phyloP scores from a whole-genome alignment of 1,140 invertebrate species.

The Ips nitidus region DNA sequence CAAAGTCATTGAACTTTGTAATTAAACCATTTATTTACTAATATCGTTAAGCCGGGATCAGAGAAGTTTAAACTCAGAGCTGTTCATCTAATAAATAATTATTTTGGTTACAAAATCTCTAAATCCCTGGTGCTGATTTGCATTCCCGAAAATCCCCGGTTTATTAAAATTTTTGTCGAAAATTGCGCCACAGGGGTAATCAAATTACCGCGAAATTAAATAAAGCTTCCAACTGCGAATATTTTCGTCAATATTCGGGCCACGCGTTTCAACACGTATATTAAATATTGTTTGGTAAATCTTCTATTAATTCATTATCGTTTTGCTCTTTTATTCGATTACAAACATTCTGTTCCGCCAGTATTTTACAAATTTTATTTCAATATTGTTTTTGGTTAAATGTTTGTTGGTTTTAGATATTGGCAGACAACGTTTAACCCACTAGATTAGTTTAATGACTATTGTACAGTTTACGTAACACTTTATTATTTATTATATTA shows the following conservation, averaged over 20 bases:
- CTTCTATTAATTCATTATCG: slow-evolving; percentile 17
- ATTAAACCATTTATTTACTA: too few relatives aligned
- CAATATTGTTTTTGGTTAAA: not conserved
- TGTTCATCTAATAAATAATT: not conserved
- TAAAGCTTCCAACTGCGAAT: slow-evolving; percentile 13
- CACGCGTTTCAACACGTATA: slow-evolving; percentile 20
- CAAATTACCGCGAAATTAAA: slow-evolving; percentile 17
- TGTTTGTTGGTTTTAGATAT: not conserved
- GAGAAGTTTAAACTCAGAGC: too few relatives aligned
- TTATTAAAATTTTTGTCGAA: slow-evolving; percentile 19
- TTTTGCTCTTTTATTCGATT: not conserved
- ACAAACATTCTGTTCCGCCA: not conserved
- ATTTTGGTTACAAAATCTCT: not conserved
- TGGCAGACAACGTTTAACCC: too few relatives aligned
- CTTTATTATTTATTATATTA: too few relatives aligned
- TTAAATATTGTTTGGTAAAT: slow-evolving; percentile 18
- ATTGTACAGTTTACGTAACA: too few relatives aligned
- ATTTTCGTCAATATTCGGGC: slow-evolving; percentile 21
- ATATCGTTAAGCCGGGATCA: too few relatives aligned
- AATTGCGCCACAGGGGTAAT: slow-evolving; percentile 12
- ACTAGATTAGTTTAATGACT: too few relatives aligned
- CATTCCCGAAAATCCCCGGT: slow-evolving; percentile 2
- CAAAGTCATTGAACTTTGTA: too few relatives aligned
- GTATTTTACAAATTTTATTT: slow-evolving; percentile 1
- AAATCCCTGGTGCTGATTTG: not conserved